Evolutionary conservation across 2,113 vertebrate species (phyloP).

Genomic region (Scopus umbretta): DNA sequence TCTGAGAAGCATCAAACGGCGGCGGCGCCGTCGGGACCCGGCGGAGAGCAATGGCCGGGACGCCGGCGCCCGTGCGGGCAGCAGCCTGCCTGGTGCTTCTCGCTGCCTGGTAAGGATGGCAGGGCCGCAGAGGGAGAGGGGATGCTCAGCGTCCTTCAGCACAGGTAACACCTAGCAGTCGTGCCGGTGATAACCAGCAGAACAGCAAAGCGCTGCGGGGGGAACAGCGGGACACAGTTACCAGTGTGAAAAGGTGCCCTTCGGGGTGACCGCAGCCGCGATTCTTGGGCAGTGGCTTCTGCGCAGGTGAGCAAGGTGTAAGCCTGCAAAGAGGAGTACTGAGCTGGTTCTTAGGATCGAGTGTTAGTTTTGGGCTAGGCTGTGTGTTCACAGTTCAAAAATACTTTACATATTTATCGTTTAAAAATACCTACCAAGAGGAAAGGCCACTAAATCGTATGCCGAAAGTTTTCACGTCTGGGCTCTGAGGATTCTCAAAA

Average conservation of each 20-base stretch:
- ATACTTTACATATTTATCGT: neutral
- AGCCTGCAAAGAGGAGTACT: neutral
- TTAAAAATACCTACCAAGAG: neutral
- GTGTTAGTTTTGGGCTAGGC: neutral
- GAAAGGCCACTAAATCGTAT: neutral
- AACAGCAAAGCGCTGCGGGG: neutral
- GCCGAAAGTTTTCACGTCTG: neutral
- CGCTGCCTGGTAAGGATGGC: accelerated
- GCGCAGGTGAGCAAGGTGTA: neutral
- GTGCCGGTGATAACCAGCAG: neutral
- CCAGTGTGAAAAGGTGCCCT: neutral
- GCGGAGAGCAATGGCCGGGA: accelerated
- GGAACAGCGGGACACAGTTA: neutral
- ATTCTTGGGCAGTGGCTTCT: neutral
- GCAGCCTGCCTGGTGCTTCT: neutral
- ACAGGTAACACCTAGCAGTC: neutral
- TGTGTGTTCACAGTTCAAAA: neutral
- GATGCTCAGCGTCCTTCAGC: too few relatives aligned
- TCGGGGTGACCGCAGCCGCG: accelerated
- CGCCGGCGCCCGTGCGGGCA: accelerated
- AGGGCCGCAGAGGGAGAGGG: neutral
- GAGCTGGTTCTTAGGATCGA: neutral
- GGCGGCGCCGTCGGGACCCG: accelerated
- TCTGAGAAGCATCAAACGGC: accelerated
- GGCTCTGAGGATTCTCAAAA: neutral